phyloP scores from a whole-genome alignment of 1,140 invertebrate species.

The Vollenhovia emeryi region DNA sequence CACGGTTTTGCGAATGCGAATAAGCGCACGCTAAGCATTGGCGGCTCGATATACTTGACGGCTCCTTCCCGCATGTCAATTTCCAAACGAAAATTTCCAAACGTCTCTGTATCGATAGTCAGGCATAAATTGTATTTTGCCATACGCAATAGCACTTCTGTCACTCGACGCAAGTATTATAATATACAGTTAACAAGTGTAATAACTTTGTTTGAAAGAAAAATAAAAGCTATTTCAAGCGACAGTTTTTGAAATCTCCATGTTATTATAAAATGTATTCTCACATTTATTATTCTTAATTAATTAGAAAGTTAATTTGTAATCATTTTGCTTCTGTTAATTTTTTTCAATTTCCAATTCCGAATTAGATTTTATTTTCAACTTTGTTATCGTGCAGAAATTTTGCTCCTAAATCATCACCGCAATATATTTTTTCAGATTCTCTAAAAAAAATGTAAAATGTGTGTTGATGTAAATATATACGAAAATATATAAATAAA shows the following conservation, averaged over 20 bases:
- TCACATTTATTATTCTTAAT: neutral
- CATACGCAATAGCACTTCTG: neutral
- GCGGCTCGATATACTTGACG: neutral
- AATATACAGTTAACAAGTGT: neutral
- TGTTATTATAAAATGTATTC: neutral
- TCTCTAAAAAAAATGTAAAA: neutral
- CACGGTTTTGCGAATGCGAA: conserved; percentile 49
- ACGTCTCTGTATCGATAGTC: neutral
- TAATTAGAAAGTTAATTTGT: neutral
- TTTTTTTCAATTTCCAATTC: neutral
- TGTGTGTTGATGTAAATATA: neutral
- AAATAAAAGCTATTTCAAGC: neutral
- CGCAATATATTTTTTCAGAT: neutral
- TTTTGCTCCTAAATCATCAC: neutral
- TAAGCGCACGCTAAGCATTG: conserved; percentile 33
- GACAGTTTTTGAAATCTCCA: neutral
- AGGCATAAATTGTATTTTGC: neutral
- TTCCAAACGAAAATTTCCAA: conserved; percentile 2
- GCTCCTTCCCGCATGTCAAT: neutral
- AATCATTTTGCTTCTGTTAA: neutral
- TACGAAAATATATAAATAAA: neutral
- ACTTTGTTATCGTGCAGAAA: neutral
- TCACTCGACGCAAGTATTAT: neutral
- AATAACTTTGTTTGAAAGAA: neutral
- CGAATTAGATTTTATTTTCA: conserved; percentile 4